phyloP scores from a whole-genome alignment of 2,113 vertebrate species.

The Camelus dromedarius region DNA sequence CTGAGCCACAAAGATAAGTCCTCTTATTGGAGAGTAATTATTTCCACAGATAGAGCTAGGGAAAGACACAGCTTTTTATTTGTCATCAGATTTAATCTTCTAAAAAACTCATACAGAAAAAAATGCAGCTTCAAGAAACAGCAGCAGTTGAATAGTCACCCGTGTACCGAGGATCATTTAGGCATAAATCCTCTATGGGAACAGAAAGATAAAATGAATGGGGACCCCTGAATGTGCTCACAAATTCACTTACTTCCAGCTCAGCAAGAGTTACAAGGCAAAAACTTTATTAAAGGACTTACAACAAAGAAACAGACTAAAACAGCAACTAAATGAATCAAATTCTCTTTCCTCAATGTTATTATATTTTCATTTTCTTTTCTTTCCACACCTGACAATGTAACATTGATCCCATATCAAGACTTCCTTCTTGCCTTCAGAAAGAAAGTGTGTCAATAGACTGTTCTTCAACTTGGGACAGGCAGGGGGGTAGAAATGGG shows the following conservation, averaged over 20 bases:
- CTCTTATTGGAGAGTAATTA: conserved; percentile 50
- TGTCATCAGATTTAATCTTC: conserved; percentile 47
- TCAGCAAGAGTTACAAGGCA: background rate
- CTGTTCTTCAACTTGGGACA: background rate
- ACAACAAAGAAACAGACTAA: background rate
- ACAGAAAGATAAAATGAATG: conserved; percentile 33
- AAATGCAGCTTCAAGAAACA: background rate
- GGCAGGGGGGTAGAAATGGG: fast-evolving
- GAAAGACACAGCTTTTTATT: background rate
- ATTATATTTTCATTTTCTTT: background rate
- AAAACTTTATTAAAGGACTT: background rate
- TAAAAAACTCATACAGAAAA: background rate
- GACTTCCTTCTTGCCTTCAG: background rate
- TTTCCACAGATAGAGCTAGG: conserved; percentile 13
- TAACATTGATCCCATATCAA: background rate
- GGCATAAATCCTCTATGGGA: background rate
- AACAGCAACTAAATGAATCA: background rate
- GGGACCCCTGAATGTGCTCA: background rate
- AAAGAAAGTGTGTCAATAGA: background rate
- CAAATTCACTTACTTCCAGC: background rate
- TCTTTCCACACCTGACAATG: background rate
- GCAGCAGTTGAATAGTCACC: background rate
- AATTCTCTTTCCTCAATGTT: background rate
- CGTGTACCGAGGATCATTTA: background rate
- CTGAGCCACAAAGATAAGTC: conserved; percentile 19